Percentiles rank a stretch among this genome's conserved stretches.
phyloP scores from a whole-genome alignment of 2,797 vertebrate species.

The Periophthalmus magnuspinnatus region DNA sequence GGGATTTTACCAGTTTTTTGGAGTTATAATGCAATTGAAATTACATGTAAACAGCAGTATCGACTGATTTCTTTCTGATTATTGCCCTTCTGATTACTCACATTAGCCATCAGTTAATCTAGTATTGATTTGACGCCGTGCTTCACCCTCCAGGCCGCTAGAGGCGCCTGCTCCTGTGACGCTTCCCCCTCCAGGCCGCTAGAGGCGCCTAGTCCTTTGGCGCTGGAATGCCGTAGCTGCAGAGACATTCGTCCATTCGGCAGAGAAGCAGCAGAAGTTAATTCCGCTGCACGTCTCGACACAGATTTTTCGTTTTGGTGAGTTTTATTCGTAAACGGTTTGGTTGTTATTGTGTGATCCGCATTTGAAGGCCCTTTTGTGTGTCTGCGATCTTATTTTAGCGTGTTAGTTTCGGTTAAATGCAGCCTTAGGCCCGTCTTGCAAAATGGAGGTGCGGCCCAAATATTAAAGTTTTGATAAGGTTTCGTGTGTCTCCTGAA shows the following conservation, averaged over 20 bases:
- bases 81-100: no score
- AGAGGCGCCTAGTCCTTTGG: slow-evolving; percentile 20
- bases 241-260: background rate
- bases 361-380: background rate
- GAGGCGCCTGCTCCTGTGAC: slow-evolving; percentile 19
- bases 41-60: no score
- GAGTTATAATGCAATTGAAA: no score
- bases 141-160: slow-evolving; percentile 17
- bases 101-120: no score
- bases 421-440: background rate
- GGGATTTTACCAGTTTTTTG: no score
- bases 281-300: slow-evolving; percentile 11
- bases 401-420: background rate
- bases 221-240: background rate
- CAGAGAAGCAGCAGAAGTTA: slow-evolving; percentile 1
- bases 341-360: background rate
- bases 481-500: background rate
- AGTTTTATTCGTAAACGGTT: background rate
- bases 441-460: slow-evolving; percentile 7
- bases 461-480: background rate
- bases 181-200: slow-evolving; percentile 14
- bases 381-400: background rate
- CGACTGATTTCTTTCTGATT: no score
- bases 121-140: background rate
- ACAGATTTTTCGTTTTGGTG: background rate